phyloP scores from a whole-genome alignment of 53 echinoderm and acorn worm species.

The Crossaster papposus region DNA sequence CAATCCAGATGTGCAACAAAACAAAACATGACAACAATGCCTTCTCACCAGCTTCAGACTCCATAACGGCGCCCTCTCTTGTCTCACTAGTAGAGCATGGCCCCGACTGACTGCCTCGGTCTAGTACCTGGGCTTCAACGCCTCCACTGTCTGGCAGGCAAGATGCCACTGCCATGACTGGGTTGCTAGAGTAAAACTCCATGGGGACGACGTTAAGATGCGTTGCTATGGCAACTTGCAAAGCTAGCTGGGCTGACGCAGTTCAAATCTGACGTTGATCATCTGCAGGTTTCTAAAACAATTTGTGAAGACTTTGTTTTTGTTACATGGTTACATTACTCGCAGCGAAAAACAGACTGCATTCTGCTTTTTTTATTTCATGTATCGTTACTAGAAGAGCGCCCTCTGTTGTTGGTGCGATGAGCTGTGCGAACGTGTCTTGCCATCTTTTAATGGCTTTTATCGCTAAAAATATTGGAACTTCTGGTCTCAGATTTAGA shows the following conservation, averaged over 20 bases:
- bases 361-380: too few relatives aligned
- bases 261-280: neutral
- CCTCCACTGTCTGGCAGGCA: slow-evolving; percentile 53
- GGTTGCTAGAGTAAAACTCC: slow-evolving; percentile 59
- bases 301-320: neutral
- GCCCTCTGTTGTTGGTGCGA: too few relatives aligned
- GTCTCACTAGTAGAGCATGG: slow-evolving; percentile 35
- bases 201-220: neutral
- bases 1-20: too few relatives aligned
- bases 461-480: too few relatives aligned
- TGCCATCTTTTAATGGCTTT: too few relatives aligned
- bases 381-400: too few relatives aligned
- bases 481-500: too few relatives aligned
- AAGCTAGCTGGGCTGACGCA: neutral
- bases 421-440: too few relatives aligned
- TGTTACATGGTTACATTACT: too few relatives aligned
- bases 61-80: slow-evolving; percentile 45
- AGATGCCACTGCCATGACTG: slow-evolving; percentile 53
- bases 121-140: slow-evolving; percentile 53
- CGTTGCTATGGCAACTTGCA: neutral
- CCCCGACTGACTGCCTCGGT: slow-evolving; percentile 33
- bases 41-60: slow-evolving; percentile 18
- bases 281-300: neutral
- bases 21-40: neutral
- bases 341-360: too few relatives aligned